Evolutionary conservation across 2,888 invertebrate species (phyloP).

Genomic region (Rhagonycha fulva): DNA sequence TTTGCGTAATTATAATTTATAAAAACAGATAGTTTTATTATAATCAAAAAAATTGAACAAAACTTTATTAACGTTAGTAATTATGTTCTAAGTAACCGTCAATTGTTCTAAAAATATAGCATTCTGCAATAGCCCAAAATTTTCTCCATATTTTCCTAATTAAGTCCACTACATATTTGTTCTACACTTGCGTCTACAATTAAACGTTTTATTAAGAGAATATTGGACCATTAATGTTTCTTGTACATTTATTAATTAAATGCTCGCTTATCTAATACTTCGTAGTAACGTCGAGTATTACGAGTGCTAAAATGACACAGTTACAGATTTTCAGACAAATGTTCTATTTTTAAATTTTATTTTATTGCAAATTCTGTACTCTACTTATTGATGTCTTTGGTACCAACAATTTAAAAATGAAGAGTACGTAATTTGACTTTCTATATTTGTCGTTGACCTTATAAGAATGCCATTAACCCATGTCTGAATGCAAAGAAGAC

Average conservation of each 20-base stretch:
- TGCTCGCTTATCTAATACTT: conserved; percentile 14
- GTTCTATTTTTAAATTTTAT: neutral
- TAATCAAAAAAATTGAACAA: neutral
- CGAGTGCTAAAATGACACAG: neutral
- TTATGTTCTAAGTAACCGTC: neutral
- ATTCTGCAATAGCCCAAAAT: neutral
- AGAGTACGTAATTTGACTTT: conserved; percentile 5
- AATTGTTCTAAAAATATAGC: neutral
- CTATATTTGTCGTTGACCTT: conserved; percentile 20
- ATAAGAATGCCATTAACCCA: conserved; percentile 27
- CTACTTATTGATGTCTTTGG: neutral
- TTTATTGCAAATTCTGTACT: neutral
- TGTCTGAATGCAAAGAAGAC: conserved; percentile 20
- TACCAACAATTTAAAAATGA: neutral
- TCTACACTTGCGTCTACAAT: conserved; percentile 16
- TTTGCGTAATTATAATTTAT: neutral
- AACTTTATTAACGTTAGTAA: neutral
- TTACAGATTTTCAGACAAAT: neutral
- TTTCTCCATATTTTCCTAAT: neutral
- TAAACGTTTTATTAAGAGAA: conserved; percentile 5
- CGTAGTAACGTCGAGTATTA: neutral
- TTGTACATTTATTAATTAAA: conserved; percentile 20
- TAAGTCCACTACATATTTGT: conserved; percentile 3
- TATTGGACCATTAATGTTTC: conserved; percentile 19
- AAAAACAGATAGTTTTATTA: neutral